Percentiles rank a stretch among this genome's conserved stretches.
Conservation (phyloP, 2,888 invertebrate genomes). For the Cylloceria caligata region DNA sequence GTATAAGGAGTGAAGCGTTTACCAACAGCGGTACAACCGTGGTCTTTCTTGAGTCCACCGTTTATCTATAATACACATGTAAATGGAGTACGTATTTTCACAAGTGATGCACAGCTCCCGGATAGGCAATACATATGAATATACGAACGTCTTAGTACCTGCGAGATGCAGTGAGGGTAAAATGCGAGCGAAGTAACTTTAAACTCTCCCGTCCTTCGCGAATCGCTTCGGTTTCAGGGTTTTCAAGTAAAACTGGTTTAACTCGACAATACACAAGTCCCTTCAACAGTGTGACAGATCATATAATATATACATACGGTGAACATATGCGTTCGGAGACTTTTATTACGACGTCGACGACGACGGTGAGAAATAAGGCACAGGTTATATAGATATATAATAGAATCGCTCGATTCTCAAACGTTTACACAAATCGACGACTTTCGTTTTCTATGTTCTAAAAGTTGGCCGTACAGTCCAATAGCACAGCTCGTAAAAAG, state of each 20-base stretch:
- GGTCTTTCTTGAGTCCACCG: background rate
- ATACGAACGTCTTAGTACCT: background rate
- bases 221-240: conserved; percentile 74
- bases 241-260: conserved; percentile 66
- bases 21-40: conserved; percentile 54
- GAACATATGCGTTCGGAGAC: conserved; percentile 34
- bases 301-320: background rate
- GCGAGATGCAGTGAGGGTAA: conserved; percentile 6
- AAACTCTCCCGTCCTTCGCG: conserved; percentile 71
- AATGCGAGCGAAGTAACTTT: conserved; percentile 56
- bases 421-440: conserved; percentile 23
- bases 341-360: conserved; percentile 52
- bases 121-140: background rate
- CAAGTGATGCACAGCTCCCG: background rate
- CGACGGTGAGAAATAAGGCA: conserved; percentile 16
- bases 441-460: conserved; percentile 54
- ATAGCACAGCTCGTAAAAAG: conserved; percentile 19
- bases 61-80: conserved; percentile 12
- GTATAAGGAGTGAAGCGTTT: conserved; percentile 57
- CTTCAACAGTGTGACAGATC: conserved; percentile 21
- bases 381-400: background rate
- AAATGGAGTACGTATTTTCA: conserved; percentile 37
- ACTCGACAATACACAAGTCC: conserved; percentile 43
- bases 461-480: conserved; percentile 21
- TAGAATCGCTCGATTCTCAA: background rate